Evolutionary conservation across 2,888 invertebrate species (phyloP).

Genomic region (Cloeon dipterum): DNA sequence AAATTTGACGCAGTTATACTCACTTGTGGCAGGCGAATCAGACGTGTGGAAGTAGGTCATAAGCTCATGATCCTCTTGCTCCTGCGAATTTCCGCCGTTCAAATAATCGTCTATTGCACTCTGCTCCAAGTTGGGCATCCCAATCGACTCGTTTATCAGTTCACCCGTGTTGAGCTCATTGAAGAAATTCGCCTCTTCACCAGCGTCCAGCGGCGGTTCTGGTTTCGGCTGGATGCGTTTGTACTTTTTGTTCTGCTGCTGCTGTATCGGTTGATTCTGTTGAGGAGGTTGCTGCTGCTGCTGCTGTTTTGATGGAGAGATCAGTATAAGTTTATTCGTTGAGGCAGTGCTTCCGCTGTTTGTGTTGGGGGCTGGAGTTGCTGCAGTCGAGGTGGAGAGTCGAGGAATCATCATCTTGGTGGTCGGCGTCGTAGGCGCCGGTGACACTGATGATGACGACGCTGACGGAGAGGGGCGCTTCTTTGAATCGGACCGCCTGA

Average conservation of each 20-base stretch:
- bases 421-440: not conserved
- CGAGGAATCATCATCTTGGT: conserved; percentile 9
- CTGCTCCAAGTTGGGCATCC: conserved; percentile 28
- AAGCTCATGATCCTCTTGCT: conserved; percentile 65
- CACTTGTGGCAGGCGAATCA: not conserved
- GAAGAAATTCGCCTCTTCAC: not conserved
- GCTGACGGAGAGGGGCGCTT: not conserved
- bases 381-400: conserved; percentile 20
- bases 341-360: too few relatives aligned
- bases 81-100: conserved; percentile 51
- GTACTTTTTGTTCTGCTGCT: conserved; percentile 20
- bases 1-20: too few relatives aligned
- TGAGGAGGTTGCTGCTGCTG: conserved; percentile 3
- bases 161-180: too few relatives aligned
- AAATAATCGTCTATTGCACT: conserved; percentile 64
- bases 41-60: conserved; percentile 50
- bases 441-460: not conserved
- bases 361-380: conserved; percentile 25
- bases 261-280: conserved; percentile 2
- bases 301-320: not conserved
- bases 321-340: conserved; percentile 9
- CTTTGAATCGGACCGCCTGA: not conserved
- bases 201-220: not conserved
- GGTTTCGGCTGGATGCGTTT: conserved; percentile 27
- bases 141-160: conserved; percentile 5